Conservation (phyloP, 2,113 vertebrate species). For the Octodon degus region DNA sequence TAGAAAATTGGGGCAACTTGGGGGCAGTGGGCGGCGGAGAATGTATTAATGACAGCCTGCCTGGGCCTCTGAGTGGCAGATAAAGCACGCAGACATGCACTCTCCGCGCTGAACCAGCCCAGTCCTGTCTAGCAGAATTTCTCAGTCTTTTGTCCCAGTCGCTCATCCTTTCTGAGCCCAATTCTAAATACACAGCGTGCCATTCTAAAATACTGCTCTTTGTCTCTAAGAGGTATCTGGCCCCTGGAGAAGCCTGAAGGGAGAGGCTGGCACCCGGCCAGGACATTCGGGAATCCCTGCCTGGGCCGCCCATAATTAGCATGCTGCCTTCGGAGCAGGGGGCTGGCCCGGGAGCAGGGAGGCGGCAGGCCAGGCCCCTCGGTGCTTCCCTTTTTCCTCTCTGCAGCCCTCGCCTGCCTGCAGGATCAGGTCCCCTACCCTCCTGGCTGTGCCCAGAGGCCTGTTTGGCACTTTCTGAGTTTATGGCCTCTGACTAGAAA, state of each 20-base stretch:
- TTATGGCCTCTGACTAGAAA: constrained; percentile 28
- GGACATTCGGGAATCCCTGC: constrained; percentile 4
- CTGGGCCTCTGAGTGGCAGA: constrained; percentile 81
- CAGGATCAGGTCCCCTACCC: too few relatives aligned
- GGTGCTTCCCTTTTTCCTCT: neutral
- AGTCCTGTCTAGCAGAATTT: neutral
- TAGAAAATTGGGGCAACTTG: constrained; percentile 84
- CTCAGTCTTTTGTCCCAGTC: constrained; percentile 32
- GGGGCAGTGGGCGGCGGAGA: constrained; percentile 78
- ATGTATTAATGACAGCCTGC: constrained; percentile 83
- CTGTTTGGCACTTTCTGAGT: neutral
- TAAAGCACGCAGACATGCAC: constrained; percentile 39
- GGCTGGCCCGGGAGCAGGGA: neutral
- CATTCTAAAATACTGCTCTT: constrained; percentile 20
- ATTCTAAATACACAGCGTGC: constrained; percentile 26
- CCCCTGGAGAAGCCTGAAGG: neutral
- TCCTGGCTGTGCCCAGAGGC: neutral
- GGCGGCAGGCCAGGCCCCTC: neutral
- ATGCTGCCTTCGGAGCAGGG: neutral
- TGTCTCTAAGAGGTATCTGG: neutral
- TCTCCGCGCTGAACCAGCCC: neutral
- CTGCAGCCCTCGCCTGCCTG: fast-evolving
- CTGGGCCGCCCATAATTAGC: constrained; percentile 52
- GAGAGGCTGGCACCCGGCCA: neutral
- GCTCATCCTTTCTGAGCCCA: constrained; percentile 17